Conservation (phyloP, 2,797 vertebrate genomes). For the Yasuhikotakia modesta region DNA sequence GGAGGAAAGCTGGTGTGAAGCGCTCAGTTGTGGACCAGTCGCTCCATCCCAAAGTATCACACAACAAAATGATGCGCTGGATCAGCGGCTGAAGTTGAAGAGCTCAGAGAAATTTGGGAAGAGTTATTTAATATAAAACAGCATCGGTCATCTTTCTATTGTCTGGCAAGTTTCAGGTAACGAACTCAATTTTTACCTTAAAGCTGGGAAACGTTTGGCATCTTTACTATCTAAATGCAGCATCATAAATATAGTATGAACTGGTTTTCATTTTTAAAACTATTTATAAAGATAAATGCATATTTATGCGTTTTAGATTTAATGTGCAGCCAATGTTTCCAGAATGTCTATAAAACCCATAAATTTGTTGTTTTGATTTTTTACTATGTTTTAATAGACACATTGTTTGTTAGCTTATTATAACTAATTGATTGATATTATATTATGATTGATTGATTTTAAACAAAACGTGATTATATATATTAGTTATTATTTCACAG, state of each 20-base stretch:
- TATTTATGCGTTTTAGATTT: not conserved
- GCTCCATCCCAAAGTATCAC: not conserved
- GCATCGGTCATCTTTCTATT: not conserved
- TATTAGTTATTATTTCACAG: no score
- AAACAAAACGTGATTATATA: no score
- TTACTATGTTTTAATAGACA: no score
- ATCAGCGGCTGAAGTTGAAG: not conserved
- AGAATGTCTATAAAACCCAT: no score
- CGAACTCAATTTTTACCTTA: not conserved
- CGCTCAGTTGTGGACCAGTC: not conserved
- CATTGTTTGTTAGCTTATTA: no score
- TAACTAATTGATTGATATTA: no score
- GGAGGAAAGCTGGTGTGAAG: not conserved
- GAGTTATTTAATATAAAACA: not conserved
- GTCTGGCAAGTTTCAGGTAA: conserved; percentile 8
- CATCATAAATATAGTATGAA: not conserved
- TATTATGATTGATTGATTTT: no score
- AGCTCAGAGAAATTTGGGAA: not conserved
- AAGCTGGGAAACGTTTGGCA: not conserved
- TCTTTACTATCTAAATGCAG: not conserved
- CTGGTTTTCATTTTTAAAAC: not conserved
- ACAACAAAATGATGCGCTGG: not conserved
- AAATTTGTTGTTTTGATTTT: no score
- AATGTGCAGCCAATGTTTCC: not conserved
- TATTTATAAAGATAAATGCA: no score